Conservation (phyloP, 2,113 vertebrate species). For the Dasyurus viverrinus region DNA sequence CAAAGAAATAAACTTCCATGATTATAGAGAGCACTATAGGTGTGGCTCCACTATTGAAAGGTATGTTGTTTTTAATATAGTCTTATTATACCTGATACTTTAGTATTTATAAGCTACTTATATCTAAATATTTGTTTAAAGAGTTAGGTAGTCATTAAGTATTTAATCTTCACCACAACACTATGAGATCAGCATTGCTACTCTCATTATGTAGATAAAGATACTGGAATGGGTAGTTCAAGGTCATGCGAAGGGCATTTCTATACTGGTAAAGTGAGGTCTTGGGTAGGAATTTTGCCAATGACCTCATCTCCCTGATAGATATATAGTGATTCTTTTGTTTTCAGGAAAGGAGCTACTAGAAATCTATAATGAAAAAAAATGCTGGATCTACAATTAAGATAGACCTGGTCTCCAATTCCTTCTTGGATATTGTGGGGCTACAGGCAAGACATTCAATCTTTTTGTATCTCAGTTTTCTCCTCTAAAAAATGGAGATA, state of each 20-base stretch:
- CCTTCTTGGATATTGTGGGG: no score
- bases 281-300: background rate
- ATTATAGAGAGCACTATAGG: background rate
- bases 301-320: background rate
- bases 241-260: constrained; percentile 24
- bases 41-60: background rate
- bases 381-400: no score
- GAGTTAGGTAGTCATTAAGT: background rate
- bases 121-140: constrained; percentile 12
- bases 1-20: constrained; percentile 33
- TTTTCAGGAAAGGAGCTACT: background rate
- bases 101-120: background rate
- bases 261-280: background rate
- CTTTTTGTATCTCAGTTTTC: no score
- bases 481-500: no score
- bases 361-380: background rate
- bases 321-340: background rate
- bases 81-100: background rate
- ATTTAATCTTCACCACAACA: background rate
- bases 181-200: constrained; percentile 18
- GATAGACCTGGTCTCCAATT: no score
- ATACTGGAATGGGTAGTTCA: background rate
- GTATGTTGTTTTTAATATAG: background rate
- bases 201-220: background rate
- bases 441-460: no score